Evolutionary conservation across 2,797 vertebrate genomes (phyloP).

Genomic region (Sylvilagus floridanus): DNA sequence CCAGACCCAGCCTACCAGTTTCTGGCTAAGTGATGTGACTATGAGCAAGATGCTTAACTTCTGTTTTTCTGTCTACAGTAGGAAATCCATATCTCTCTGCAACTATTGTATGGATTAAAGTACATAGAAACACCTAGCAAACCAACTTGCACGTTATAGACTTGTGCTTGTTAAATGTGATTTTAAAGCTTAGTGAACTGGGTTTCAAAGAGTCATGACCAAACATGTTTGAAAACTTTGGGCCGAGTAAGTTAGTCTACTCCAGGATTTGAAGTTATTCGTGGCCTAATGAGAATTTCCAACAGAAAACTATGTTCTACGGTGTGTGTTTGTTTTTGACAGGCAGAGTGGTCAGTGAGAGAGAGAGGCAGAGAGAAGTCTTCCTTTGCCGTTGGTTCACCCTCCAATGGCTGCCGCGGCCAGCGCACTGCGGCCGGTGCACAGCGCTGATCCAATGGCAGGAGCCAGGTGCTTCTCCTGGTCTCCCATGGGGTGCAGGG

Average conservation of each 20-base stretch:
- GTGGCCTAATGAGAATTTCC: background rate
- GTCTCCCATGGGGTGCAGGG: no score
- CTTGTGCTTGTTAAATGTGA: background rate
- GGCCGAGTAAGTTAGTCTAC: background rate
- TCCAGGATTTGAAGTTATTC: background rate
- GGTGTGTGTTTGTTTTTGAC: background rate
- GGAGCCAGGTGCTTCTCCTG: no score
- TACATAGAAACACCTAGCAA: background rate
- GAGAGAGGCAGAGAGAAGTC: no score
- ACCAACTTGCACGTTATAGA: background rate
- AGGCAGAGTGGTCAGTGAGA: no score
- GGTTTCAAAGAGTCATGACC: background rate
- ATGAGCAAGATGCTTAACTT: background rate
- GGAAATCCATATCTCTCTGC: background rate
- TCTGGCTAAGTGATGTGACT: background rate
- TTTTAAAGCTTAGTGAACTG: slow-evolving; percentile 13
- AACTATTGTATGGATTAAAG: background rate
- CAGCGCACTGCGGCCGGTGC: no score
- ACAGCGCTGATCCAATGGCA: no score
- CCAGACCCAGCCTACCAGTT: background rate
- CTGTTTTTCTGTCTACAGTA: background rate
- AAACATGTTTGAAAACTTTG: background rate
- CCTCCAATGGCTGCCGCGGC: no score
- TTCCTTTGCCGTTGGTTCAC: no score
- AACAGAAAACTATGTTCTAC: background rate